Conservation (phyloP, 2,113 vertebrate species). For the Pteruthius melanotis region DNA sequence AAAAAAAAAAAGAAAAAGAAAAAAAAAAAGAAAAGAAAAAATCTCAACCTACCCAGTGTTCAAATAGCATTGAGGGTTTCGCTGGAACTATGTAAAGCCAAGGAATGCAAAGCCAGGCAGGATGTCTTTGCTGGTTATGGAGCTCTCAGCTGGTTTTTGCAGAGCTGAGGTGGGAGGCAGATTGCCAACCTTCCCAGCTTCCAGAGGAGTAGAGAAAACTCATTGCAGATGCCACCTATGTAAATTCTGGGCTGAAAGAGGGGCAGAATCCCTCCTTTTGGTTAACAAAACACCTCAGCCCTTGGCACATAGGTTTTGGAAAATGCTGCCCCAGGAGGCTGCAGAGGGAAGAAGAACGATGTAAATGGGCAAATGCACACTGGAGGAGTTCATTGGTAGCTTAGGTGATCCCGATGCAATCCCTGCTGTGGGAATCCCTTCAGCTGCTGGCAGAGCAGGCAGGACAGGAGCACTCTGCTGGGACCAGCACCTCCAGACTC, state of each 20-base stretch:
- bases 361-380: not conserved
- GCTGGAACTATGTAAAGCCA: not conserved
- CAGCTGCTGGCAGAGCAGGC: not conserved
- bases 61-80: constrained; percentile 11
- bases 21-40: not conserved
- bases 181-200: not conserved
- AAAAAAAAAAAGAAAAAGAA: not conserved
- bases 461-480: not conserved
- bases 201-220: not conserved
- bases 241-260: not conserved
- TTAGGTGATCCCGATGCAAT: not conserved
- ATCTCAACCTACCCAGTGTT: not conserved
- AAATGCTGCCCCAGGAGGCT: not conserved
- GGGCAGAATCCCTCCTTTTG: not conserved
- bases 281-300: not conserved
- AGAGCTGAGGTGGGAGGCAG: not conserved
- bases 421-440: not conserved
- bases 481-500: not conserved
- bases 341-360: not conserved
- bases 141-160: not conserved
- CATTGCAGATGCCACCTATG: not conserved
- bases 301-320: not conserved
- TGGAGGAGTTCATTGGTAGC: not conserved
- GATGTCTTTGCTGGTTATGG: not conserved
- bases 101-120: not conserved